Base-by-base conservation (phyloP, 2,888 invertebrate genomes). In the Microplitis deprimator region DNA sequence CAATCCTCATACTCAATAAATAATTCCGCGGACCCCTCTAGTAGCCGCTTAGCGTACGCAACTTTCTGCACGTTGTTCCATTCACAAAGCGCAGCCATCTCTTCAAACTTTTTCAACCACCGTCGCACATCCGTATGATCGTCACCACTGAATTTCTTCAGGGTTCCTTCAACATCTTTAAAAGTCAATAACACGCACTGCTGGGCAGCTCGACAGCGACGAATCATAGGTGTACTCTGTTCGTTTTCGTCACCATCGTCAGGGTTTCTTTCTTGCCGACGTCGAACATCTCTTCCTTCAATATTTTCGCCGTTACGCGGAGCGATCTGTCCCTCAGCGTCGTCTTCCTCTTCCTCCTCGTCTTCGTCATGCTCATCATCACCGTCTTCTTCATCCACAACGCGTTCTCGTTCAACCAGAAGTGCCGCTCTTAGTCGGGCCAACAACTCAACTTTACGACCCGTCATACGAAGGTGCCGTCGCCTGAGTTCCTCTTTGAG, bases 71-170 rank as follows among this genome's bases (percentile, higher is more conserved):
- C 61, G 10, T 84, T 76, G 1, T 61, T 73, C 82, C 80, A 83
- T 0, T 64, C 4, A 39, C 81, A 82, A 8, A 83, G 29, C 20
- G 16, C 67, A 4, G 79, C 73, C 10, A 75, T 81, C 61, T 83
- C 82, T 20, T 83, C 83, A 17, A 83, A 81, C 6, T 82, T 78
- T 0, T 65, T 38, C 0, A 82, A 38, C 81, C 81, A 83, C n/a
- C 72, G 70, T 16, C 75, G 68, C 1, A 80, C 64, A 41, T 67
- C 67, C 17, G 72, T 29, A 7, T 69, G 70, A n/a, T 76, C 79
- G 38, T 79, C 78, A 13, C 81, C 81, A 6, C 77, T 75, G 65
- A 79, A 81, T 20, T 68, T 68, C 17, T 75, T 68, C 38, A 81
- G 73, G 10, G 73, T 75, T 13, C 72, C 78, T 61, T 78, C 79